phyloP scores from a whole-genome alignment of 1,140 invertebrate species.

The Drosophila prosaltans region DNA sequence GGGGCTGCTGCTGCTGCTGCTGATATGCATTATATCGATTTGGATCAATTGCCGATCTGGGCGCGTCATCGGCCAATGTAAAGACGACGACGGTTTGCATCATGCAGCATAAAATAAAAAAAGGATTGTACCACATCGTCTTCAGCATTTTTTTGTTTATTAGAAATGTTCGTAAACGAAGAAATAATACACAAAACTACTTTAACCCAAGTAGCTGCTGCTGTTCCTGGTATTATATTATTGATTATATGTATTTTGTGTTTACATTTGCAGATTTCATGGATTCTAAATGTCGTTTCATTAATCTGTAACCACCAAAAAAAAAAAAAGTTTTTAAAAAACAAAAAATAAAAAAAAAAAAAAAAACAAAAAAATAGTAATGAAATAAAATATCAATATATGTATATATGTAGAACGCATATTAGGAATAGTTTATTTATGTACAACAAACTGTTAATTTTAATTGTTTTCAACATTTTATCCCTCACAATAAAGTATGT shows the following conservation, averaged over 20 bases:
- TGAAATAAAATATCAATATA: slow-evolving; percentile 7
- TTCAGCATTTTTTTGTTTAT: slow-evolving; percentile 40
- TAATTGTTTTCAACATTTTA: neutral
- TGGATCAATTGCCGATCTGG: slow-evolving; percentile 16
- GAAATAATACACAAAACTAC: slow-evolving; percentile 7
- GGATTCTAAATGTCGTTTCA: slow-evolving; percentile 10
- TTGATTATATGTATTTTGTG: slow-evolving; percentile 10
- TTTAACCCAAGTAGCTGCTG: slow-evolving; percentile 9
- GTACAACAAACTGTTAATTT: neutral
- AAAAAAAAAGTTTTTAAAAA: neutral
- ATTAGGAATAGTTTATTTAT: slow-evolving; percentile 1
- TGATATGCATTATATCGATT: slow-evolving; percentile 40
- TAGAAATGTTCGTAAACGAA: slow-evolving; percentile 2
- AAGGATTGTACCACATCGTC: slow-evolving; percentile 39
- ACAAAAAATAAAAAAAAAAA: neutral
- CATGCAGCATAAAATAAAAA: slow-evolving; percentile 44
- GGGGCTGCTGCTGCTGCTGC: neutral
- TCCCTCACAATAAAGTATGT: too few species aligned
- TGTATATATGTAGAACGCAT: neutral
- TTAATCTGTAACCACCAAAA: slow-evolving; percentile 8
- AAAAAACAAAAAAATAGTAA: neutral
- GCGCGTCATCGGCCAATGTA: slow-evolving; percentile 35
- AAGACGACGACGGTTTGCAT: slow-evolving; percentile 33
- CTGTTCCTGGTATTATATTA: neutral
- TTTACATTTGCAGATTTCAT: slow-evolving; percentile 8